Evolutionary conservation across 2,888 invertebrate genomes (phyloP).

Genomic region (Ctenicera cuprea): DNA sequence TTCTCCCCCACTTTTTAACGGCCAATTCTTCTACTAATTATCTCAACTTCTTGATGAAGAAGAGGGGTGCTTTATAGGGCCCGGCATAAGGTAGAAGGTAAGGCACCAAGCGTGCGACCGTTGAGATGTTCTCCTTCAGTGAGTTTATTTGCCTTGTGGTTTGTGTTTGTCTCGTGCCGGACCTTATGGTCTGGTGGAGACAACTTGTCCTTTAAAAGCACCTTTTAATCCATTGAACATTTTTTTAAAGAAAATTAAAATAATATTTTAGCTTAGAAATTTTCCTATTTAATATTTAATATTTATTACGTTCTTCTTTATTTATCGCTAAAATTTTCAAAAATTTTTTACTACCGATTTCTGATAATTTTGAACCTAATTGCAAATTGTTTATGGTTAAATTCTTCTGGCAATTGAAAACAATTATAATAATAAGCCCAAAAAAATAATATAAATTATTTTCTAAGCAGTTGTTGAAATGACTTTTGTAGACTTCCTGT

Average conservation of each 20-base stretch:
- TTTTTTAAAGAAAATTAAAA: neutral
- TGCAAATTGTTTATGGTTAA: too few species aligned
- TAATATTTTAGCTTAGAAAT: too few species aligned
- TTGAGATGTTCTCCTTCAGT: conserved; percentile 70
- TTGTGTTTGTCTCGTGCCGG: conserved; percentile 61
- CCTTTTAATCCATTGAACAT: neutral
- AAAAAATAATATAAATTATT: conserved; percentile 40
- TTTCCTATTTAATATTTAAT: neutral
- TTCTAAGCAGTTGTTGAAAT: conserved; percentile 47
- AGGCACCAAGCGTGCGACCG: conserved; percentile 60
- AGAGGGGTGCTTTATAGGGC: conserved; percentile 45
- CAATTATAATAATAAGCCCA: conserved; percentile 11
- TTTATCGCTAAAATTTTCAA: too few species aligned
- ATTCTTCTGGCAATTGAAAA: too few species aligned
- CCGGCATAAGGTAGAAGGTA: conserved; percentile 49
- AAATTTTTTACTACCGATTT: too few species aligned
- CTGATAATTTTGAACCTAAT: too few species aligned
- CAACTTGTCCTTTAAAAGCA: conserved; percentile 11
- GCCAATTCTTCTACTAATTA: conserved; percentile 58
- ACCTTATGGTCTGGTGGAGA: conserved; percentile 63
- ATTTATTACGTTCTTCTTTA: too few species aligned
- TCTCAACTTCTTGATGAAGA: conserved; percentile 16
- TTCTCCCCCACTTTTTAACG: conserved; percentile 66
- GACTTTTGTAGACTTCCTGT: conserved; percentile 42
- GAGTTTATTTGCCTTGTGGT: conserved; percentile 53